These are phyloP conservation scores for Darevskia mixta DNA, from an alignment of 2,797 vertebrate species.

Conservation along the genomic window DNA sequence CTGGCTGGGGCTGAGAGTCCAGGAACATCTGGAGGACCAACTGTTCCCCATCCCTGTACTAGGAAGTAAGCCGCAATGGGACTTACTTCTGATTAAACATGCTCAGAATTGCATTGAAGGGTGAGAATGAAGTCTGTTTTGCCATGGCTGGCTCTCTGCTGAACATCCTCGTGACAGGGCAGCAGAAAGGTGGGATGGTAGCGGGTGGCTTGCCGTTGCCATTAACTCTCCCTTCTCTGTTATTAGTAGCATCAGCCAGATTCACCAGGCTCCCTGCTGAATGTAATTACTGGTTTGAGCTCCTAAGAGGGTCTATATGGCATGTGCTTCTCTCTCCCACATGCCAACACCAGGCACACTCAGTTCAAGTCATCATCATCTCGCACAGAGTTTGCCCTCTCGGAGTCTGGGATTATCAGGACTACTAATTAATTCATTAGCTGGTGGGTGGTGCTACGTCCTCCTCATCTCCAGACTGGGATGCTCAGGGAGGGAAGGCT, in stretches of 20 bases:
- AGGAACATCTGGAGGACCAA: no score
- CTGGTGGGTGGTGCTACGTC: conserved; percentile 59
- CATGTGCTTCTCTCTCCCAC: not conserved
- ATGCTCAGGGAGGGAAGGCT: conserved; percentile 13
- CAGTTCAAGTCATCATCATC: not conserved
- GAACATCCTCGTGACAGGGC: not conserved
- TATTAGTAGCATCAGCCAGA: not conserved
- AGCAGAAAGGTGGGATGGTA: not conserved
- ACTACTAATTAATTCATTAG: conserved; percentile 82
- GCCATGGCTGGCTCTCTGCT: not conserved
- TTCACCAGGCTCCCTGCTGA: not conserved
- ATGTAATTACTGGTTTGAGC: not conserved
- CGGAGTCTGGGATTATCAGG: conserved; percentile 69
- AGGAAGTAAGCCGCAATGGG: no score
- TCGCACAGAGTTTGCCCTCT: conserved; percentile 10
- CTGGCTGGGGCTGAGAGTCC: no score
- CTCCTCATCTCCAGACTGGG: conserved; percentile 59
- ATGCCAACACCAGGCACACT: not conserved
- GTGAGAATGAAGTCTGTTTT: not conserved
- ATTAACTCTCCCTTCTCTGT: not conserved
- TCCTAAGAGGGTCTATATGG: not conserved
- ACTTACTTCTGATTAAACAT: no score
- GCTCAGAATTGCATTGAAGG: no score
- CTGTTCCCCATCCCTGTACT: no score
- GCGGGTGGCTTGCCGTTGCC: not conserved